These are phyloP conservation scores for Brenthis daphne DNA, from an alignment of 2,888 invertebrate genomes.

Conservation along the genomic window DNA sequence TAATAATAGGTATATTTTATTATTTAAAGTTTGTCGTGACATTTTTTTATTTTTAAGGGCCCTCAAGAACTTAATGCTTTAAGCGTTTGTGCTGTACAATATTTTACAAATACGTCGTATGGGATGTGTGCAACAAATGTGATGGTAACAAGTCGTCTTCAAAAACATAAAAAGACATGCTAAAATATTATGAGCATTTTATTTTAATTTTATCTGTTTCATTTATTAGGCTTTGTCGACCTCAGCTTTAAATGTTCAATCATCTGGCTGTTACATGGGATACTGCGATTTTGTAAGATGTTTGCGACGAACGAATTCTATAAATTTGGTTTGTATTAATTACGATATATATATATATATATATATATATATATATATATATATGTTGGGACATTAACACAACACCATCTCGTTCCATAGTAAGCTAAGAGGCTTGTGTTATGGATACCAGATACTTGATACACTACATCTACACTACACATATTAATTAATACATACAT, in stretches of 20 bases:
- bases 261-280: constrained; percentile 80
- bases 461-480: too few species aligned
- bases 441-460: too few species aligned
- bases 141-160: constrained; percentile 57
- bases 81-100: constrained; percentile 78
- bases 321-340: constrained; percentile 72
- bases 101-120: constrained; percentile 78
- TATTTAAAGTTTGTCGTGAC: background rate
- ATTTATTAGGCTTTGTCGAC: constrained; percentile 62
- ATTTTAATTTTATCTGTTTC: background rate
- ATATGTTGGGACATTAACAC: too few species aligned
- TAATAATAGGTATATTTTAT: too few species aligned
- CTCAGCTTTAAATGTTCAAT: constrained; percentile 73
- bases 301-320: constrained; percentile 79
- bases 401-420: too few species aligned
- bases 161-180: background rate
- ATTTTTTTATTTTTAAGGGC: constrained; percentile 55
- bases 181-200: background rate
- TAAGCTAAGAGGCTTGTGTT: too few species aligned
- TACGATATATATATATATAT: too few species aligned
- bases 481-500: too few species aligned
- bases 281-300: constrained; percentile 84
- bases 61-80: constrained; percentile 79
- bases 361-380: too few species aligned
- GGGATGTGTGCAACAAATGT: constrained; percentile 75